These are phyloP conservation scores for Junco hyemalis DNA, from an alignment of 2,113 vertebrate genomes.

Conservation along the genomic window DNA sequence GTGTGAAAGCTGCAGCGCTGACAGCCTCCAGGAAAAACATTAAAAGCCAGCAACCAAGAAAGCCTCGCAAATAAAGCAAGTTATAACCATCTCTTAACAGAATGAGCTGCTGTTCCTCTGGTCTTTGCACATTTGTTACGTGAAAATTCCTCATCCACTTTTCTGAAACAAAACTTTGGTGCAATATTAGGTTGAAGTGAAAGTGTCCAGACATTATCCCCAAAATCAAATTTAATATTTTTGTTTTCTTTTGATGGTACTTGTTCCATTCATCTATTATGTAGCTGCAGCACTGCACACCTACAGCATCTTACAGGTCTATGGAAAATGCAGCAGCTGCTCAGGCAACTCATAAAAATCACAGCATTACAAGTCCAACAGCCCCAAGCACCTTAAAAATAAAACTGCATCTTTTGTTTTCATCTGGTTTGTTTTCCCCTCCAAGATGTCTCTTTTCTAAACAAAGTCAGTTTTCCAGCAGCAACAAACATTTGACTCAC, in stretches of 20 bases:
- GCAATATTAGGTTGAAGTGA: neutral
- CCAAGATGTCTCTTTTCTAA: neutral
- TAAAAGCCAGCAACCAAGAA: neutral
- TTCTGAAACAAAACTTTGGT: neutral
- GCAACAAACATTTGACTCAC: neutral
- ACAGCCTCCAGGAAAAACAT: neutral
- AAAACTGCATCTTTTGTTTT: neutral
- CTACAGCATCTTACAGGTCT: neutral
- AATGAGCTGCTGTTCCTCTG: neutral
- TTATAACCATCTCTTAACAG: neutral
- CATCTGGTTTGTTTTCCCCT: neutral
- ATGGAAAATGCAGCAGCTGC: neutral
- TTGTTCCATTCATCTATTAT: neutral
- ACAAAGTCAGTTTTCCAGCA: neutral
- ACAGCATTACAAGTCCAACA: neutral
- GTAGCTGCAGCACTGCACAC: neutral
- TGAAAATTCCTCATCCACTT: neutral
- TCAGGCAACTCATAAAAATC: neutral
- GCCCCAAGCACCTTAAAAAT: neutral
- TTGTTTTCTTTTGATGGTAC: neutral
- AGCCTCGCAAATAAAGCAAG: neutral
- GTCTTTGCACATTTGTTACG: neutral
- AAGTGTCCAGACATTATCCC: rapidly evolving
- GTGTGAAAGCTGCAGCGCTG: neutral
- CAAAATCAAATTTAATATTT: neutral